Conservation (phyloP, 2,888 invertebrate species). For the Cyrtodaria siliqua region DNA sequence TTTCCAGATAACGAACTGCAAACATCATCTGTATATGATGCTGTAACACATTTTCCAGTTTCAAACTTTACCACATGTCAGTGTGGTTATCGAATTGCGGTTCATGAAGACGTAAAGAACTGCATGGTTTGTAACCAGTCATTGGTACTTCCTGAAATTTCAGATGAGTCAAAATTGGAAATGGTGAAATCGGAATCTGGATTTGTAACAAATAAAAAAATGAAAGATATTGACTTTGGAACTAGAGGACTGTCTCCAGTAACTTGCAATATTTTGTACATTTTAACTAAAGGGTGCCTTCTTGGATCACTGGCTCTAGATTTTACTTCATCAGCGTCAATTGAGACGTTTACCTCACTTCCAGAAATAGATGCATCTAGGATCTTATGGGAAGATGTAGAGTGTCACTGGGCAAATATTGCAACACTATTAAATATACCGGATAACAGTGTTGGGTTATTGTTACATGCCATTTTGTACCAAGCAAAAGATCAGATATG, state of each 20-base stretch:
- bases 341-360: neutral
- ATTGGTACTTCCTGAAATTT: no score
- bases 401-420: conserved; percentile 10
- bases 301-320: conserved; percentile 37
- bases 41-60: neutral
- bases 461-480: conserved; percentile 26
- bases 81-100: conserved; percentile 1
- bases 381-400: neutral
- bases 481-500: conserved; percentile 5
- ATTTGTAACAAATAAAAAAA: neutral
- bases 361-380: conserved; percentile 3
- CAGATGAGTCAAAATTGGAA: no score
- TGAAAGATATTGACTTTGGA: neutral
- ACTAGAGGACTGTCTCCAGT: conserved; percentile 27
- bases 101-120: neutral
- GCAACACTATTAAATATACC: neutral
- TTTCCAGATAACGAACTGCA: conserved; percentile 10
- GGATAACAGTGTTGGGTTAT: neutral
- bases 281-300: conserved; percentile 37
- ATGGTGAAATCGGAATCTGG: neutral
- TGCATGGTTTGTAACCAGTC: no score
- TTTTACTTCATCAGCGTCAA: neutral
- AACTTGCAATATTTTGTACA: conserved; percentile 9
- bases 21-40: neutral
- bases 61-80: neutral